Evolutionary conservation across 2,888 invertebrate genomes (phyloP).

Genomic region (Venustoraphidia nigricollis): DNA sequence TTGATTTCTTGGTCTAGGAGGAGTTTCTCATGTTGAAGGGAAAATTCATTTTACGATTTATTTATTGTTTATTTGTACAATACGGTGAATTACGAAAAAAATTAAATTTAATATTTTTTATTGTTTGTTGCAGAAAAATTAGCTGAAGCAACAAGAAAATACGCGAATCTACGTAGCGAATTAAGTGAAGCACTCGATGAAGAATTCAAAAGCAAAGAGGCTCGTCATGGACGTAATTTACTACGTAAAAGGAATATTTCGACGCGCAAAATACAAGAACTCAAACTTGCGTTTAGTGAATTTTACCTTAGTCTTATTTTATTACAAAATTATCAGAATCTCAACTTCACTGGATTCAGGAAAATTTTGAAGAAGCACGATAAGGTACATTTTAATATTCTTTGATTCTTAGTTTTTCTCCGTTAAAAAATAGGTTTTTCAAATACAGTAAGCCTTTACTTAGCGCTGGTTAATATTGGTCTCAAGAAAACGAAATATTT

Average conservation of each 20-base stretch:
- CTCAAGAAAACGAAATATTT: too few relatives aligned
- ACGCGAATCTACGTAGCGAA: conserved; percentile 78
- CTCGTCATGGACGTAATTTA: conserved; percentile 21
- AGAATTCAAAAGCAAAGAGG: conserved; percentile 22
- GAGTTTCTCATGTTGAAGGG: too few relatives aligned
- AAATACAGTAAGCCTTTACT: too few relatives aligned
- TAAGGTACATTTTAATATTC: conserved; percentile 46
- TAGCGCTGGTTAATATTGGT: too few relatives aligned
- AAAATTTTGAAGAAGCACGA: conserved; percentile 99
- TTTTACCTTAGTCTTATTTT: conserved; percentile 94
- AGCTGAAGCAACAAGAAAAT: conserved; percentile 93
- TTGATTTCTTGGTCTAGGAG: too few relatives aligned
- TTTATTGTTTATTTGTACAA: too few relatives aligned
- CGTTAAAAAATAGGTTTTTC: too few relatives aligned
- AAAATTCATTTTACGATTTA: too few relatives aligned
- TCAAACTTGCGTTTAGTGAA: conserved; percentile 96
- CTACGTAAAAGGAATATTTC: conserved; percentile 32
- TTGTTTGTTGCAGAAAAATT: conserved; percentile 59
- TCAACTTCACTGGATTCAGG: conserved; percentile 96
- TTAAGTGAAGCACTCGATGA: conserved; percentile 35
- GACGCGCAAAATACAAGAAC: conserved; percentile 72
- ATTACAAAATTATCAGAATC: conserved; percentile 94
- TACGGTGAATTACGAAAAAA: too few relatives aligned
- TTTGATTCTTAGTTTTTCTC: too few relatives aligned
- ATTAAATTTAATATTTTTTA: too few relatives aligned